Percentiles rank a stretch among this genome's conserved stretches.
Evolutionary conservation across 2,888 invertebrate genomes (phyloP).

Genomic region (Nectonema munidae): DNA sequence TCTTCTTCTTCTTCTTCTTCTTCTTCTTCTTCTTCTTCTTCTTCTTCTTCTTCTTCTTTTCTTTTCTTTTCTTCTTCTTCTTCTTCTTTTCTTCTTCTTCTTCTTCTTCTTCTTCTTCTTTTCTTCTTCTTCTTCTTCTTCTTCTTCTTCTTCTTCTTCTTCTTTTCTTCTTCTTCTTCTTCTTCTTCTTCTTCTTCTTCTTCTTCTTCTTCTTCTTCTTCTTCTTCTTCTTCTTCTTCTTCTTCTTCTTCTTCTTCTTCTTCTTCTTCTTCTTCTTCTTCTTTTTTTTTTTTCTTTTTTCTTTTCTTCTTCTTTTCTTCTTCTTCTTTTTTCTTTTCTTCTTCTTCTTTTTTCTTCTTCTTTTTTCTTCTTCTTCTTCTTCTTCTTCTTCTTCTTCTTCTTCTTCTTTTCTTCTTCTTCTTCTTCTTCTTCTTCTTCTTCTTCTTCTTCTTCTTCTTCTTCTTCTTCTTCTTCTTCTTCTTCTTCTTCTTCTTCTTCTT

Average conservation of each 20-base stretch:
- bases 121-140: neutral
- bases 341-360: no score
- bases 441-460: slow-evolving; percentile 5
- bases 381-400: no score
- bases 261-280: neutral
- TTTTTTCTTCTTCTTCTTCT: no score
- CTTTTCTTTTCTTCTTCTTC: neutral
- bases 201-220: neutral
- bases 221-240: slow-evolving; percentile 6
- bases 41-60: slow-evolving; percentile 15
- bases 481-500: slow-evolving; percentile 1
- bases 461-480: slow-evolving; percentile 5
- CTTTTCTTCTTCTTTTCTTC: neutral
- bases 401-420: neutral
- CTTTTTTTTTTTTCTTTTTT: neutral
- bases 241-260: slow-evolving; percentile 15
- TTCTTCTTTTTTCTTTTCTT: no score
- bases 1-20: neutral
- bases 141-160: slow-evolving; percentile 5
- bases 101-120: neutral
- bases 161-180: no score
- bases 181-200: neutral
- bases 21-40: neutral
- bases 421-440: slow-evolving; percentile 5
- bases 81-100: neutral